These are phyloP conservation scores for Rhysida immarginata DNA, from an alignment of 1,140 invertebrate species.

Conservation along the genomic window DNA sequence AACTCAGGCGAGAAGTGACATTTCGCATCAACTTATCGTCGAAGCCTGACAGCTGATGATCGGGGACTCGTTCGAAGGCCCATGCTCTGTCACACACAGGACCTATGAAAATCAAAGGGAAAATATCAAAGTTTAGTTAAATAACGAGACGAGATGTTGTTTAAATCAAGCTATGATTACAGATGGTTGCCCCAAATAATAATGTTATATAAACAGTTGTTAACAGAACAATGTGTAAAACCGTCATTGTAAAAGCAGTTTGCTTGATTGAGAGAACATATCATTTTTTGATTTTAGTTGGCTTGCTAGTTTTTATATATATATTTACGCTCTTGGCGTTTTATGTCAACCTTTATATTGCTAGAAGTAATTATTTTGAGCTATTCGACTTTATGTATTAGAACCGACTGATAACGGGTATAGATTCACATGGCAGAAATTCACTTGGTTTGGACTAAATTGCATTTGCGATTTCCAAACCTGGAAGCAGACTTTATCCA, in stretches of 20 bases:
- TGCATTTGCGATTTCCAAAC: no score
- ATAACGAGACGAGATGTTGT: neutral
- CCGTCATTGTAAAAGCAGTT: neutral
- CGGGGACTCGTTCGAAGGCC: conserved; percentile 36
- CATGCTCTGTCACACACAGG: conserved; percentile 21
- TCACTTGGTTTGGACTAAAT: no score
- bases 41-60: conserved; percentile 29
- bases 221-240: neutral
- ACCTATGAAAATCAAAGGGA: neutral
- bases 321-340: no score
- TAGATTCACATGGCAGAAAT: no score
- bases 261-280: neutral
- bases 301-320: no score
- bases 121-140: neutral
- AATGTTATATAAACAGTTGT: neutral
- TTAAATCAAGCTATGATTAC: neutral
- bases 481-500: no score
- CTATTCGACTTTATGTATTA: no score
- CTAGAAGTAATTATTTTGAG: no score
- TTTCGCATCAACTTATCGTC: conserved; percentile 27
- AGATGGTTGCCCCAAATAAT: neutral
- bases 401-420: no score
- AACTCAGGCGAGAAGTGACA: conserved; percentile 32
- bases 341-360: no score
- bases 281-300: neutral